These are phyloP conservation scores for Copidosoma floridanum DNA, from an alignment of 1,140 invertebrate genomes.

Conservation along the genomic window DNA sequence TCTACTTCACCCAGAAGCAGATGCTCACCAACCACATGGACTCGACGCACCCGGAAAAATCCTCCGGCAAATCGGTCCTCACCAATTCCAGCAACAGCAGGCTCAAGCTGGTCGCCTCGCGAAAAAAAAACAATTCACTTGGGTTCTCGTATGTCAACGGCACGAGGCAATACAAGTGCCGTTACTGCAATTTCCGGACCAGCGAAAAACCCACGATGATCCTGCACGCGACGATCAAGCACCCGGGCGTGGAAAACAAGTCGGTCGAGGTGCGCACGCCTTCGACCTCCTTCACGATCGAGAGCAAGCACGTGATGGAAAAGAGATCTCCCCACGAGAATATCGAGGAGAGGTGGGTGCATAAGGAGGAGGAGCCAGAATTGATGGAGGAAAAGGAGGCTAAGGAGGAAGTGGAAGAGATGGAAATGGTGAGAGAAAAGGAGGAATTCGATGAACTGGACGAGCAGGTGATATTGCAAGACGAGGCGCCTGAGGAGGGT, in stretches of 20 bases:
- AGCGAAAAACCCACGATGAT: slow-evolving; percentile 36
- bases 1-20: slow-evolving; percentile 57
- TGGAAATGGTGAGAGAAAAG: too few species aligned
- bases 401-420: too few species aligned
- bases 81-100: neutral
- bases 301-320: neutral
- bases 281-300: neutral
- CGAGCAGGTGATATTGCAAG: too few species aligned
- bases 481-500: too few species aligned
- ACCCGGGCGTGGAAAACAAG: slow-evolving; percentile 6
- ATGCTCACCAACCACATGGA: slow-evolving; percentile 49
- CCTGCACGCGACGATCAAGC: slow-evolving; percentile 50
- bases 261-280: neutral
- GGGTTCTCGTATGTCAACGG: too few species aligned
- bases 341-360: too few species aligned
- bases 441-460: too few species aligned
- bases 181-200: slow-evolving; percentile 37
- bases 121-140: too few species aligned
- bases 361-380: too few species aligned
- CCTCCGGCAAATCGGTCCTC: slow-evolving; percentile 25
- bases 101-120: neutral
- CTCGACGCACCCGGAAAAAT: slow-evolving; percentile 22
- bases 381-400: too few species aligned
- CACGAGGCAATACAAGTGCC: too few species aligned
- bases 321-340: neutral